Base-by-base conservation (phyloP, 2,113 vertebrate species). In the Psettodes erumei region DNA sequence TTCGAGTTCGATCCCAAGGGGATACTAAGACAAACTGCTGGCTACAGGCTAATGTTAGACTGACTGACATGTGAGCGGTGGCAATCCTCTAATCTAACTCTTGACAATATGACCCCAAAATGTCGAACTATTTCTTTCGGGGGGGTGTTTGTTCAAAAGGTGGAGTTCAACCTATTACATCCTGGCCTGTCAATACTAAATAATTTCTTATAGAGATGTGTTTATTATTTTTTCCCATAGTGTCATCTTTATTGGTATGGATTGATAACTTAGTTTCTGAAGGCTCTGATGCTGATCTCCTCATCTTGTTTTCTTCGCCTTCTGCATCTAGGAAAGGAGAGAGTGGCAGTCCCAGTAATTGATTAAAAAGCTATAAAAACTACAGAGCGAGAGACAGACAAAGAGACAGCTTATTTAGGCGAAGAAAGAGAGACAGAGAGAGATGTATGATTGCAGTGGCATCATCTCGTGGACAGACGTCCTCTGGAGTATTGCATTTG, bases 341-440 rank as follows among this genome's bases (percentile, higher is more conserved):
- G 8, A 75, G 33, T 10, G n/a, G 38, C 33, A 2, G 21, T 13
- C 33, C 37, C 28, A 69, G 70, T 72, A 80, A 56, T 71, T 87
- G 73, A 88, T 85, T 86, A 85, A 82, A 88, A 83, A 66, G 40
- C 71, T 69, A 61, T 86, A 77, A 86, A n/a, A 82, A 45, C 70
- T 56, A 58, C 78, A 67, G 48, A 84, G 59, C 12, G 42, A 50
- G 38, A 45, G 66, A 71, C 16, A 23, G 63, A 77, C 56, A 37
- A 27, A 60, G 69, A 69, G 27, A 69, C 27, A 40, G 60, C 75
- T 71, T 71, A 66, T 45, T 69, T 62, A 56, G 77, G 77, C 43
- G 40, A 23, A 60, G 30, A 12, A 12, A 65, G 65, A 64, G 8
- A 71, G 35, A 54, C 6, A 48, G 32, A 63, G 59, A 51, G 53